Percentiles rank a stretch among this genome's conserved stretches.
These are phyloP conservation scores for Mus musculus DNA, from an alignment of 2,113 vertebrate species.

Conservation along the genomic window DNA sequence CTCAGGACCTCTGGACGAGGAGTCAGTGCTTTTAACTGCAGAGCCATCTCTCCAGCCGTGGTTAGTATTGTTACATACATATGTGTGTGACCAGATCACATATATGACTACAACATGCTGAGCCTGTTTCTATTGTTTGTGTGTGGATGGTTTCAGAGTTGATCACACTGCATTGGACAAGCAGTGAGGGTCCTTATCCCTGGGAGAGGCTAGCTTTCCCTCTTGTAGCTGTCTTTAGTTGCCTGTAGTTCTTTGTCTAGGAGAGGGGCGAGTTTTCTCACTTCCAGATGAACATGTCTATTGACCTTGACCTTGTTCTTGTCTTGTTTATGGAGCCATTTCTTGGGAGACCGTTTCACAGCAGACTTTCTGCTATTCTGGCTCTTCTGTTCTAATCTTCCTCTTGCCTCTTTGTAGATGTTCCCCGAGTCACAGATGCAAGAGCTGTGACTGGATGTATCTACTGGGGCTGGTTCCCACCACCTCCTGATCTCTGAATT, in stretches of 20 bases:
- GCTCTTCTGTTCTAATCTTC: background rate
- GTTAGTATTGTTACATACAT: background rate
- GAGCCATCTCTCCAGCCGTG: background rate
- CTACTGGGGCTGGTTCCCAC: background rate
- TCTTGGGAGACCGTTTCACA: background rate
- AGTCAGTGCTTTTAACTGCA: no score
- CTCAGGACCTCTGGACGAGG: no score
- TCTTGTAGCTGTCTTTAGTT: background rate
- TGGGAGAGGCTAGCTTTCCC: background rate
- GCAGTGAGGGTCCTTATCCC: background rate
- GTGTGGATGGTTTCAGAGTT: background rate
- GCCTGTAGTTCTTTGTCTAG: background rate
- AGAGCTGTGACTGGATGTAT: background rate
- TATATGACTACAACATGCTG: background rate
- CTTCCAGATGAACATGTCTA: background rate
- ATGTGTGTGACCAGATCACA: background rate
- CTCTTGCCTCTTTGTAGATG: background rate
- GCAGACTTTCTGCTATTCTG: background rate
- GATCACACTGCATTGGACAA: background rate
- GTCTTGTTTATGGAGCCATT: background rate
- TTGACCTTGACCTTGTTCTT: background rate
- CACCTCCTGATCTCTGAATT: background rate
- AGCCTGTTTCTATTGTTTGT: background rate
- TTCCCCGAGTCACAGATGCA: no score
- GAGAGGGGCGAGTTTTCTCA: no score